These are phyloP conservation scores for Distichodus sexfasciatus DNA, from an alignment of 2,797 vertebrate species.

Conservation along the genomic window DNA sequence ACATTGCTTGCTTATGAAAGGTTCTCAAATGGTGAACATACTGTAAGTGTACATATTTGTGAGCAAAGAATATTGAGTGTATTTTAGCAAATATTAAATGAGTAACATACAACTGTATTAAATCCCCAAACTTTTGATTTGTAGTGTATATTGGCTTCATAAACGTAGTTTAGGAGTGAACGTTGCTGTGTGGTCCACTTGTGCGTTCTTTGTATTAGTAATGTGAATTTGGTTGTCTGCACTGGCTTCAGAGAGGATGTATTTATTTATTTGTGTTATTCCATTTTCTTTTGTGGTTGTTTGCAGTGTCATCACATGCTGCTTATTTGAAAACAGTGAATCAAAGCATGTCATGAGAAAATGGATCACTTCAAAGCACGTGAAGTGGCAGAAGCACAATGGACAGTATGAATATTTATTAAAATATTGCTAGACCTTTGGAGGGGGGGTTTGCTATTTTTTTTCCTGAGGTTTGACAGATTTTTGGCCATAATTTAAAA, in stretches of 20 bases:
- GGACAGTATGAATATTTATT: neutral
- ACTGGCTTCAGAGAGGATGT: neutral
- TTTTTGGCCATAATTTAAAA: neutral
- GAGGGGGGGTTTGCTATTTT: neutral
- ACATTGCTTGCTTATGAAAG: too few relatives aligned
- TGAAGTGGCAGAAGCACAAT: neutral
- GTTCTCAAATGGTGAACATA: too few relatives aligned
- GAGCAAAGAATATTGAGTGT: too few relatives aligned
- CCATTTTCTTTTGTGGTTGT: neutral
- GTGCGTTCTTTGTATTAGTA: too few relatives aligned
- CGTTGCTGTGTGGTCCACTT: too few relatives aligned
- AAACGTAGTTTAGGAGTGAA: too few relatives aligned
- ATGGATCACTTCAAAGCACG: neutral
- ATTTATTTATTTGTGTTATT: neutral
- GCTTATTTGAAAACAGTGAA: neutral
- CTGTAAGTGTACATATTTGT: too few relatives aligned
- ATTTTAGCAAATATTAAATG: too few relatives aligned
- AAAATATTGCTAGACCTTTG: neutral
- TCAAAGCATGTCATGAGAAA: slow-evolving; percentile 13
- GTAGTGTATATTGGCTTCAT: too few relatives aligned
- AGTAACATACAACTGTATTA: too few relatives aligned
- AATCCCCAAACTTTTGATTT: too few relatives aligned
- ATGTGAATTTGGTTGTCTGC: neutral
- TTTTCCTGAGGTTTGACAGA: neutral
- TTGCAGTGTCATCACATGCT: slow-evolving; percentile 7